A percentile compares a stretch with the other conserved stretches of the same genome.
Evolutionary conservation across 2,888 invertebrate genomes (phyloP).

Genomic region (Galerucella pusilla): DNA sequence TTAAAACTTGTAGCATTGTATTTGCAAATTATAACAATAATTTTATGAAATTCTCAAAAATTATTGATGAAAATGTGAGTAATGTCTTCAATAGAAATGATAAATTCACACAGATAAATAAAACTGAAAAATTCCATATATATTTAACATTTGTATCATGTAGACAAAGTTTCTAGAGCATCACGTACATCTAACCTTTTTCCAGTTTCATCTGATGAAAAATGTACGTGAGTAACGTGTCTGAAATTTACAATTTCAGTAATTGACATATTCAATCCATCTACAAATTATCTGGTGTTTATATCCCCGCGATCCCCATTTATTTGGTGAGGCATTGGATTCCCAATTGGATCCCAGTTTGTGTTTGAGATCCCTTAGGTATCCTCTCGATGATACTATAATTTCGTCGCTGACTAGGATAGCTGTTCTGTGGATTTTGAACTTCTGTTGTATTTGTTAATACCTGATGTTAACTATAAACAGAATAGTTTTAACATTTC

Average conservation of each 20-base stretch:
- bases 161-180: background rate
- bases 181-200: background rate
- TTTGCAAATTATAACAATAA: too few species aligned
- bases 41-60: too few species aligned
- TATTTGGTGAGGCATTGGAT: slow-evolving; percentile 6
- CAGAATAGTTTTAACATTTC: background rate
- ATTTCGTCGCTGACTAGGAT: background rate
- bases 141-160: background rate
- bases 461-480: background rate
- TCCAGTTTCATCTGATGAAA: background rate
- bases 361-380: slow-evolving; percentile 22
- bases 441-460: slow-evolving; percentile 6
- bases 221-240: slow-evolving; percentile 12
- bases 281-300: slow-evolving; percentile 25
- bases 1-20: too few species aligned
- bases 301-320: slow-evolving; percentile 23
- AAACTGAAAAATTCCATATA: background rate
- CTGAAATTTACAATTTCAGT: background rate
- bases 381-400: slow-evolving; percentile 10
- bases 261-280: slow-evolving; percentile 1
- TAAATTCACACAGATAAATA: background rate
- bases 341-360: slow-evolving; percentile 25
- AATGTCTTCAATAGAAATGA: too few species aligned
- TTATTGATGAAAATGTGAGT: too few species aligned
- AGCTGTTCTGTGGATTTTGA: slow-evolving; percentile 19